Conservation (phyloP, 2,113 vertebrate species). For the Melanotaenia duboulayi region DNA sequence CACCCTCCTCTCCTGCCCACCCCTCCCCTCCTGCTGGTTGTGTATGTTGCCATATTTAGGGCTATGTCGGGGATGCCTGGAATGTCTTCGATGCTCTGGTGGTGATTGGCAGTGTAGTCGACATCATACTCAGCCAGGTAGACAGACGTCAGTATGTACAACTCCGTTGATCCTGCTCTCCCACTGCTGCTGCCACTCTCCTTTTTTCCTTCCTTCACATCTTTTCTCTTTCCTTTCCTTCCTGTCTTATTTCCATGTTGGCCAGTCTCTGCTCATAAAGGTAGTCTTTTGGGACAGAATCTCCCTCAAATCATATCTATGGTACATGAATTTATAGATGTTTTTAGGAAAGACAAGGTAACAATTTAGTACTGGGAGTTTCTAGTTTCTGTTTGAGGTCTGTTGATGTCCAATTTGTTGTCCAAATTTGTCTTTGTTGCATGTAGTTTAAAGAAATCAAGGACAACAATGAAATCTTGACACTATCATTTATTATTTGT, state of each 20-base stretch:
- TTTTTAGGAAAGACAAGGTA: neutral
- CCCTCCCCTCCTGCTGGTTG: conserved; percentile 73
- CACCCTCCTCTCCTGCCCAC: conserved; percentile 42
- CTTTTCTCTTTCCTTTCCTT: conserved; percentile 34
- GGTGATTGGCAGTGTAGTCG: conserved; percentile 99
- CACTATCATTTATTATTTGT: neutral
- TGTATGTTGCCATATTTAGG: conserved; percentile 89
- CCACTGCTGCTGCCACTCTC: conserved; percentile 26
- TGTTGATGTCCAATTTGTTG: neutral
- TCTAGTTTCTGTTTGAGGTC: neutral
- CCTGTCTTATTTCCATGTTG: conserved; percentile 28
- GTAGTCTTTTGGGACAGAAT: neutral
- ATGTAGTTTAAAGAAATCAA: neutral
- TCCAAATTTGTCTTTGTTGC: neutral
- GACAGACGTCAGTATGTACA: conserved; percentile 87
- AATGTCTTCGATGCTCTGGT: conserved; percentile 99
- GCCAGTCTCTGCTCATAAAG: conserved; percentile 28
- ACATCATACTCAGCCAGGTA: conserved; percentile 99
- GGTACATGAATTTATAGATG: neutral
- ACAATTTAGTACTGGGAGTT: no score
- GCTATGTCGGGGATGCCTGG: conserved; percentile 99
- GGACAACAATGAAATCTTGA: neutral
- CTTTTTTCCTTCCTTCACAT: conserved; percentile 26
- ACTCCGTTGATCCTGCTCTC: conserved; percentile 63
- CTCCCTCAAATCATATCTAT: no score